Conservation (phyloP, 2,113 vertebrate species). For the Arenaria interpres region DNA sequence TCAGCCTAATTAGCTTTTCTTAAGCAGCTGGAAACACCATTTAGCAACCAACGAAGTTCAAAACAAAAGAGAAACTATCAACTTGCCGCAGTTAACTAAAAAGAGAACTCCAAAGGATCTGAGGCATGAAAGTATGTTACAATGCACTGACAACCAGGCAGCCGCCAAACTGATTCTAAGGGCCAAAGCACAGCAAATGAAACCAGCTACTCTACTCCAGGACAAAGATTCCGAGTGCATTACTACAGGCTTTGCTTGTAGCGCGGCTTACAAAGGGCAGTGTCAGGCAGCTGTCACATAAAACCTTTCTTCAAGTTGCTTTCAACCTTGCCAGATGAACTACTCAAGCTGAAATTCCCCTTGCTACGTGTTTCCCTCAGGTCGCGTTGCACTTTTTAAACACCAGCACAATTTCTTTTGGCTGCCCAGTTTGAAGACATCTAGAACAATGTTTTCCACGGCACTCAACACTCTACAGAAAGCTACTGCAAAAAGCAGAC, state of each 20-base stretch:
- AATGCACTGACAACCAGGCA: background rate
- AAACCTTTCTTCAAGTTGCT: background rate
- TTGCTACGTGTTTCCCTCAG: fast-evolving
- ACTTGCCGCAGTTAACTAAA: background rate
- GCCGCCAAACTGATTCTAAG: background rate
- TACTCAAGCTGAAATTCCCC: background rate
- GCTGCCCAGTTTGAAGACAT: background rate
- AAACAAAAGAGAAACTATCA: background rate
- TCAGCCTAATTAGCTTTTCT: conserved; percentile 9
- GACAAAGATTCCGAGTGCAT: background rate
- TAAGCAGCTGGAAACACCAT: background rate
- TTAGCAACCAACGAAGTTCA: background rate
- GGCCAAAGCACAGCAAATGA: background rate
- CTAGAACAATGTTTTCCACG: background rate
- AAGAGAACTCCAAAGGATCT: background rate
- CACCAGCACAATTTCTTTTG: background rate
- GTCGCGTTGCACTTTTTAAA: background rate
- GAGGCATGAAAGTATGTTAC: background rate
- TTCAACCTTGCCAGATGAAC: background rate
- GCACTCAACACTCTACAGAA: background rate
- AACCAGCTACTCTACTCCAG: background rate
- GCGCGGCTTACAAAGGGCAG: background rate
- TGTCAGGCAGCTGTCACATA: background rate
- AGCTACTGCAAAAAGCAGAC: background rate
- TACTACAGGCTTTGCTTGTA: background rate